Conservation (phyloP, 1,140 invertebrate genomes). For the Nasonia vitripennis region DNA sequence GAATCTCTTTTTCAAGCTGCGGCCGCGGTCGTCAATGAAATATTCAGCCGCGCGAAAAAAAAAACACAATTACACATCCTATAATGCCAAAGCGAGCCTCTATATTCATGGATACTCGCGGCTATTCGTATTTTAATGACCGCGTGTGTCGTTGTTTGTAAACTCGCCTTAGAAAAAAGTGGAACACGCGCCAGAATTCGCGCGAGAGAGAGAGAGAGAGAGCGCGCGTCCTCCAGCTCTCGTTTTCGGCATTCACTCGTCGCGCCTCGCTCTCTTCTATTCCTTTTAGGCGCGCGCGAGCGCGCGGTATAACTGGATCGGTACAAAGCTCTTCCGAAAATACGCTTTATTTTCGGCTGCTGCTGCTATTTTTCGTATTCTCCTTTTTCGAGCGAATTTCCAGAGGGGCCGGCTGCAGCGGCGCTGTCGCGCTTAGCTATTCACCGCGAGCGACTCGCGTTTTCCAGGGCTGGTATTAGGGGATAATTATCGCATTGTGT, state of each 20-base stretch:
- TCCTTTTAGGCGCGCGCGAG: background rate
- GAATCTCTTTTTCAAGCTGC: too few relatives aligned
- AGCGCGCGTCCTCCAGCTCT: slow-evolving; percentile 27
- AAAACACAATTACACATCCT: background rate
- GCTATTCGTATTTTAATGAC: slow-evolving; percentile 39
- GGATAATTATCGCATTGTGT: background rate
- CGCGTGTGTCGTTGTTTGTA: slow-evolving; percentile 31
- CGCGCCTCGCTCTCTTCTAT: background rate
- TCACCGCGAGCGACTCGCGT: background rate
- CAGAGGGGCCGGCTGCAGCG: background rate
- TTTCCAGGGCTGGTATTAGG: background rate
- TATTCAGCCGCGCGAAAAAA: background rate
- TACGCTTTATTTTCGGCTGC: slow-evolving; percentile 21
- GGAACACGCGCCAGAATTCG: slow-evolving; percentile 59
- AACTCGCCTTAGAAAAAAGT: slow-evolving; percentile 50
- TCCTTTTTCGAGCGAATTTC: background rate
- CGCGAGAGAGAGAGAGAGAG: background rate
- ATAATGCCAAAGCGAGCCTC: background rate
- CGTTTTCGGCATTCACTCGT: background rate
- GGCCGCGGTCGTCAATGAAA: background rate
- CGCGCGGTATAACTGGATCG: background rate
- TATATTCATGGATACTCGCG: background rate
- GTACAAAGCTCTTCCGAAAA: slow-evolving; percentile 19
- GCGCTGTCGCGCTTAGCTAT: background rate
- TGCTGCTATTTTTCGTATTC: slow-evolving; percentile 5